phyloP scores from a whole-genome alignment of 2,113 vertebrate species.

The Vombatus ursinus region DNA sequence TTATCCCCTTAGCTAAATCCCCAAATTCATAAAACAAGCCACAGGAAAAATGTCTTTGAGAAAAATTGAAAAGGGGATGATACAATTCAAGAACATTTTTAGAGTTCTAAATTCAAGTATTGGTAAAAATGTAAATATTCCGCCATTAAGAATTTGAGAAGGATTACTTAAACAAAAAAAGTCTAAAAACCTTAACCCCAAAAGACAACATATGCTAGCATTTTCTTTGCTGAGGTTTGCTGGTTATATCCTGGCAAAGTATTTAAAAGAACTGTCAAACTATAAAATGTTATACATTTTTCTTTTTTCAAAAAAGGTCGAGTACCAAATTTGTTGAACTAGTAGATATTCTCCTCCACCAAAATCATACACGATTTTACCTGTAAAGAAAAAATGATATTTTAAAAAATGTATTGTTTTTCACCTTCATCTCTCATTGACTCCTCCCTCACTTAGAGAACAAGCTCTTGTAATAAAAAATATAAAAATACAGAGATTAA shows the following conservation, averaged over 20 bases:
- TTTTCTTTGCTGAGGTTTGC: not conserved
- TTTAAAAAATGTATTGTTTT: not conserved
- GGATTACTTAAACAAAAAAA: not conserved
- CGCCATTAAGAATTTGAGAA: not conserved
- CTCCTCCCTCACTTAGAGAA: not conserved
- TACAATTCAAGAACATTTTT: not conserved
- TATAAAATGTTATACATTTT: not conserved
- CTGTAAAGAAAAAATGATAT: not conserved
- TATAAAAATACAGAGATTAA: not conserved
- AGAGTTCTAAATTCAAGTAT: not conserved
- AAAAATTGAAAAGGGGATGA: not conserved
- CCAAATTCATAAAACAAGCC: not conserved
- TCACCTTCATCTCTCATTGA: not conserved
- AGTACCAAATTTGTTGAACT: not conserved
- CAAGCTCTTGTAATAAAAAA: not conserved
- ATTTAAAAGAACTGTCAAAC: not conserved
- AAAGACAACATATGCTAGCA: not conserved
- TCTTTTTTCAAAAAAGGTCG: not conserved
- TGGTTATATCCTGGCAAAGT: not conserved
- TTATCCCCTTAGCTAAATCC: not conserved
- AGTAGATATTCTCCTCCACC: not conserved
- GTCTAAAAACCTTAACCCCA: not conserved
- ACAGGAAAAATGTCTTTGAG: not conserved
- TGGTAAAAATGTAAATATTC: not conserved
- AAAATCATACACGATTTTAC: not conserved